Percentiles rank a stretch among this genome's conserved stretches.
Evolutionary conservation across 2,113 vertebrate species (phyloP).

Genomic region (Micronycteris hirsuta): DNA sequence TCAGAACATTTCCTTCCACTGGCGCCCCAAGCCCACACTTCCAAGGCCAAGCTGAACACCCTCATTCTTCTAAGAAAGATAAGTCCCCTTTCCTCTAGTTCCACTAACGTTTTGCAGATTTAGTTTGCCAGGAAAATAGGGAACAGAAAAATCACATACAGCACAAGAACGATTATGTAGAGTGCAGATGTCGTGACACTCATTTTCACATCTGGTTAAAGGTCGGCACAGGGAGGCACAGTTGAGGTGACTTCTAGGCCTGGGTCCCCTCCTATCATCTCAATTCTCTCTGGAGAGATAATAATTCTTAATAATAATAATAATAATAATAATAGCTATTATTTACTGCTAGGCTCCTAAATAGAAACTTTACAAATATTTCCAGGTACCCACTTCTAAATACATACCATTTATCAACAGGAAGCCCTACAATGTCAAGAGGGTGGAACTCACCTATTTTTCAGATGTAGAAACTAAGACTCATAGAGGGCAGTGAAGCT

Average conservation of each 20-base stretch:
- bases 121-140: background rate
- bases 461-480: background rate
- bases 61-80: background rate
- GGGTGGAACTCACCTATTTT: background rate
- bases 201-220: background rate
- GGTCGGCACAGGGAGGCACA: no score
- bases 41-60: background rate
- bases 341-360: background rate
- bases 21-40: background rate
- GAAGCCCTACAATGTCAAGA: background rate
- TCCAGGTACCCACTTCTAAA: background rate
- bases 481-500: background rate
- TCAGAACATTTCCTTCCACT: background rate
- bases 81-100: background rate
- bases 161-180: background rate
- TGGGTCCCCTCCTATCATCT: background rate
- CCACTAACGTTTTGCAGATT: background rate
- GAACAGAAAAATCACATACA: background rate
- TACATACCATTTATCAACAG: background rate
- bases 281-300: background rate
- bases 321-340: background rate
- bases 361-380: background rate
- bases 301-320: background rate
- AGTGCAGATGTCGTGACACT: background rate
- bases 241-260: background rate